Conservation (phyloP, 2,888 invertebrate genomes). For the Cantharis nigra region DNA sequence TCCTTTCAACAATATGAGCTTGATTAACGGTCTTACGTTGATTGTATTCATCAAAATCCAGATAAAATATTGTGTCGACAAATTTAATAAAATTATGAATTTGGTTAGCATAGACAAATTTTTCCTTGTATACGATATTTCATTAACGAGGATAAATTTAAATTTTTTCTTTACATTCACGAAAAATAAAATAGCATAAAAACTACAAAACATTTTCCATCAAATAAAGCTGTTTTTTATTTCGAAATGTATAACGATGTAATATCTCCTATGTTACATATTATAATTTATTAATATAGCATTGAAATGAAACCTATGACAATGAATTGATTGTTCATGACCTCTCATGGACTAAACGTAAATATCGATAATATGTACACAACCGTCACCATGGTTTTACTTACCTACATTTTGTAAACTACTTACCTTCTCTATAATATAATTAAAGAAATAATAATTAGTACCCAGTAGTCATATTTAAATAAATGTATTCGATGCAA, state of each 20-base stretch:
- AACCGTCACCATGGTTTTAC: not conserved
- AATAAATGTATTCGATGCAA: not conserved
- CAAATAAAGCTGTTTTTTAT: not conserved
- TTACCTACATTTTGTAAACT: conserved; percentile 3
- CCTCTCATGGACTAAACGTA: not conserved
- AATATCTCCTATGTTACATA: not conserved
- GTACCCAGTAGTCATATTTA: not conserved
- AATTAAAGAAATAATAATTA: not conserved
- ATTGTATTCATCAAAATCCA: not conserved
- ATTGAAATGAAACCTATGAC: not conserved
- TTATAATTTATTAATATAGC: not conserved
- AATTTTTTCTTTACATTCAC: not conserved
- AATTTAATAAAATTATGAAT: not conserved
- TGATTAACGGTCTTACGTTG: not conserved
- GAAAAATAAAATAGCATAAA: not conserved
- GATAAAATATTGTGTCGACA: not conserved
- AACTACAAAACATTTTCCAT: not conserved
- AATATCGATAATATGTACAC: conserved; percentile 1
- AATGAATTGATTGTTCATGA: conserved; percentile 5
- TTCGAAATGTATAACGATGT: not conserved
- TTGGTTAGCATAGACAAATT: not conserved
- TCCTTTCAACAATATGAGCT: not conserved
- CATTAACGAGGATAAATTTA: not conserved
- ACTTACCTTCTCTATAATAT: not conserved
- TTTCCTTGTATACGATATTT: not conserved